phyloP scores from a whole-genome alignment of 2,888 invertebrate genomes.

The Hyles lineata region DNA sequence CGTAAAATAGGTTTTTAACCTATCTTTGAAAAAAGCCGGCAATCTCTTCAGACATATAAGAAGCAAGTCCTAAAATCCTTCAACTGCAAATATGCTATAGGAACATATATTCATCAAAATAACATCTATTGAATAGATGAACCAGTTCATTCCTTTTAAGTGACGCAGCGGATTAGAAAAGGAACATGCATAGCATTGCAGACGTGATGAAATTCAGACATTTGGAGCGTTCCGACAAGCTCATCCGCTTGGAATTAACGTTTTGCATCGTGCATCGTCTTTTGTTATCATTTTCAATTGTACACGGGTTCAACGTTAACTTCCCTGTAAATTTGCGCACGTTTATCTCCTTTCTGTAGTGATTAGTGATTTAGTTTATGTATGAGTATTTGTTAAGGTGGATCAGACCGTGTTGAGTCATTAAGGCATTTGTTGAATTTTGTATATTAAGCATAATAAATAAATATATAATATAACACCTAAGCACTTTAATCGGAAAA shows the following conservation, averaged over 20 bases:
- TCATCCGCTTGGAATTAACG: neutral
- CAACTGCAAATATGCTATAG: neutral
- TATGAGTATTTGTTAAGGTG: too few relatives aligned
- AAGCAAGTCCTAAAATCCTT: too few relatives aligned
- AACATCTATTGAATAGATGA: neutral
- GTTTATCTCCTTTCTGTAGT: neutral
- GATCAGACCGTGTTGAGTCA: too few relatives aligned
- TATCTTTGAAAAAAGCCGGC: too few relatives aligned
- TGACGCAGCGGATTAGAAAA: slow-evolving; percentile 1
- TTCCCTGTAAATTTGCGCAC: neutral
- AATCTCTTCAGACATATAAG: too few relatives aligned
- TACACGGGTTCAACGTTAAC: neutral
- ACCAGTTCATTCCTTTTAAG: neutral
- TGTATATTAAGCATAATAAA: too few relatives aligned
- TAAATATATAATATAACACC: too few relatives aligned
- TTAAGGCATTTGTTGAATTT: too few relatives aligned
- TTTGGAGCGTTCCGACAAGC: slow-evolving; percentile 3
- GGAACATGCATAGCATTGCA: neutral
- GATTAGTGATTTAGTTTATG: too few relatives aligned
- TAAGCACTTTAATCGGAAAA: too few relatives aligned
- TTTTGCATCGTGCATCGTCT: slow-evolving; percentile 1
- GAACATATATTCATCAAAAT: neutral
- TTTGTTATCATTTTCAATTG: slow-evolving; percentile 1
- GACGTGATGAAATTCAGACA: neutral
- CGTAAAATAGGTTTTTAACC: too few relatives aligned